Evolutionary conservation across 2,888 invertebrate species (phyloP).

Genomic region (Andrena marginata): DNA sequence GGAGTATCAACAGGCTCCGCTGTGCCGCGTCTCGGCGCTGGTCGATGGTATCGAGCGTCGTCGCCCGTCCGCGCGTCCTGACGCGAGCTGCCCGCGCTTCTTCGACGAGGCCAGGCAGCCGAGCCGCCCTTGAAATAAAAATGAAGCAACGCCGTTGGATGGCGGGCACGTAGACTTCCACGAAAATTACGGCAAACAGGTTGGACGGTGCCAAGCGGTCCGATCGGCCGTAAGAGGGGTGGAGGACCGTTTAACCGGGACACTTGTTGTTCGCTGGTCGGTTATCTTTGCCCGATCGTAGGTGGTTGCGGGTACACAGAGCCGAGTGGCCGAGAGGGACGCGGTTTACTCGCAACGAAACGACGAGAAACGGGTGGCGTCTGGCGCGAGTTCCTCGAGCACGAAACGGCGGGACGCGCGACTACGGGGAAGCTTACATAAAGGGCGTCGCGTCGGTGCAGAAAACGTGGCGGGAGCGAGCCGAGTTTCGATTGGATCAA

Average conservation of each 20-base stretch:
- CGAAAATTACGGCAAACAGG: conserved; percentile 29
- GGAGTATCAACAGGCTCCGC: conserved; percentile 52
- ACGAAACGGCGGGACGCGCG: conserved; percentile 40
- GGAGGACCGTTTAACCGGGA: conserved; percentile 52
- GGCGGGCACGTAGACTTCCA: conserved; percentile 7
- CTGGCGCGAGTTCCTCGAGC: conserved; percentile 27
- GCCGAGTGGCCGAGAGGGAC: neutral
- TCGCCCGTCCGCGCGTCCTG: conserved; percentile 30
- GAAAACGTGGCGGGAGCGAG: conserved; percentile 73
- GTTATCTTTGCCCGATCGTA: conserved; percentile 42
- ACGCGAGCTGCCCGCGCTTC: conserved; percentile 8
- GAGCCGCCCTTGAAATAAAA: conserved; percentile 36
- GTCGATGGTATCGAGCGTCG: conserved; percentile 47
- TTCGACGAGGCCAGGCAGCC: neutral
- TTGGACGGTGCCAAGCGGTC: conserved; percentile 24
- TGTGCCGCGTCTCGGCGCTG: conserved; percentile 13
- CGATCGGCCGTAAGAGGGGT: conserved; percentile 12
- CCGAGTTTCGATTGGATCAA: conserved; percentile 78
- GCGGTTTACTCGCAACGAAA: neutral
- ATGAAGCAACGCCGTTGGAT: neutral
- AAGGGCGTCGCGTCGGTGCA: conserved; percentile 68
- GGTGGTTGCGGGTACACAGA: neutral
- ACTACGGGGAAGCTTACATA: conserved; percentile 65
- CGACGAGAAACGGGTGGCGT: neutral
- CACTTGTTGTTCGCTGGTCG: conserved; percentile 74